Evolutionary conservation across 2,888 invertebrate species (phyloP).

Genomic region (Neelides folsomi): DNA sequence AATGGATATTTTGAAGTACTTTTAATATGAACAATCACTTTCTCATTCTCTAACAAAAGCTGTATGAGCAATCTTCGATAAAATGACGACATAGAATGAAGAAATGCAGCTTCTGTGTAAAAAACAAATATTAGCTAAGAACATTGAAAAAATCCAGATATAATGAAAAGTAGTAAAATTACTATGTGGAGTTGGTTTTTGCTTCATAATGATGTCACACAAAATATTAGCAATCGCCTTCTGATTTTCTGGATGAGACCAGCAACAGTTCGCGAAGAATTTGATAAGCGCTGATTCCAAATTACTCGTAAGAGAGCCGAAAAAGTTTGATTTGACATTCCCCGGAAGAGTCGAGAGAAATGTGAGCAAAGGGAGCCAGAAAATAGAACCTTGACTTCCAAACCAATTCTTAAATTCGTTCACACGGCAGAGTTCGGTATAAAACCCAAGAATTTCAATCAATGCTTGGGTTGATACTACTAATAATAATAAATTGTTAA

Average conservation of each 20-base stretch:
- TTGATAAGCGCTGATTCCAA: conserved; percentile 65
- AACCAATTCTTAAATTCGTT: conserved; percentile 76
- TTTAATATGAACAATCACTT: conserved; percentile 58
- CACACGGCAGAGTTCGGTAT: conserved; percentile 65
- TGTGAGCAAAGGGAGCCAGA: conserved; percentile 70
- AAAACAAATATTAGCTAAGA: not conserved
- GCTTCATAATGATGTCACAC: conserved; percentile 57
- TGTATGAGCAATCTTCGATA: conserved; percentile 73
- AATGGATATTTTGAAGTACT: conserved; percentile 34
- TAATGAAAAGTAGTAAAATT: conserved; percentile 18
- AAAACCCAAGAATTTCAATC: conserved; percentile 56
- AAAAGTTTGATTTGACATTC: conserved; percentile 24
- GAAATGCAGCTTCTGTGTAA: conserved; percentile 37
- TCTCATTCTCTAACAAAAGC: conserved; percentile 71
- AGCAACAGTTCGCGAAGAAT: conserved; percentile 67
- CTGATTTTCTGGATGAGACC: conserved; percentile 74
- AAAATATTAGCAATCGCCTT: conserved; percentile 65
- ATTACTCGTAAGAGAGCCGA: conserved; percentile 33
- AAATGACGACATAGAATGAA: conserved; percentile 66
- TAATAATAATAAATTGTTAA: too few species aligned
- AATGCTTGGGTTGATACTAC: conserved; percentile 16
- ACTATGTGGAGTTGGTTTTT: conserved; percentile 40
- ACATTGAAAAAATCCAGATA: conserved; percentile 1
- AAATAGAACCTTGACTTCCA: conserved; percentile 63
- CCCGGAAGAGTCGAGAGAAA: conserved; percentile 44